These are phyloP conservation scores for Perizoma flavofasciatum DNA, from an alignment of 2,888 invertebrate species.

Conservation along the genomic window DNA sequence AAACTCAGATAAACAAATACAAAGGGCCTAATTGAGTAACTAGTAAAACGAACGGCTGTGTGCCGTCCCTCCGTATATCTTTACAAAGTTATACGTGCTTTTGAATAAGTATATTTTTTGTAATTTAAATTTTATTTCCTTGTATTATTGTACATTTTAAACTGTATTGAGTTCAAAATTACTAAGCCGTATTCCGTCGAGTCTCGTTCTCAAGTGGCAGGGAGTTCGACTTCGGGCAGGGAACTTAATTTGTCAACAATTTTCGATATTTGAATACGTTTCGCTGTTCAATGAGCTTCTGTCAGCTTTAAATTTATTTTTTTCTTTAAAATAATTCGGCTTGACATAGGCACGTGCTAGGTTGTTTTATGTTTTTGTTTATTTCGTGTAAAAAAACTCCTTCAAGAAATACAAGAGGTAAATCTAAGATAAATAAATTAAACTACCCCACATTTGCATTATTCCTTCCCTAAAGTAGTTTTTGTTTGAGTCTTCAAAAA, in stretches of 20 bases:
- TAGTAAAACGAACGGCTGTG: conserved; percentile 82
- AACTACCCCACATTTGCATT: too few species aligned
- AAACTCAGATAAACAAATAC: conserved; percentile 84
- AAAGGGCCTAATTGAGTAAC: conserved; percentile 85
- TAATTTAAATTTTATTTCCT: conserved; percentile 45
- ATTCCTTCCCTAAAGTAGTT: too few species aligned
- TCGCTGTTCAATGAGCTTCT: conserved; percentile 81
- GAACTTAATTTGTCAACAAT: conserved; percentile 84
- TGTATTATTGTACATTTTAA: conserved; percentile 30
- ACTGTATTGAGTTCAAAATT: conserved; percentile 13
- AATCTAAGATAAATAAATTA: too few species aligned
- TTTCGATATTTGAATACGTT: conserved; percentile 84
- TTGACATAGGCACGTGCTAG: conserved; percentile 41
- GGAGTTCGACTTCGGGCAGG: conserved; percentile 74
- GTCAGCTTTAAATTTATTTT: conserved; percentile 80
- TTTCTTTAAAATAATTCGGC: conserved; percentile 67
- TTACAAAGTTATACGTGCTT: conserved; percentile 48
- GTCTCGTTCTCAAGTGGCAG: conserved; percentile 79
- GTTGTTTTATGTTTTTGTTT: neutral
- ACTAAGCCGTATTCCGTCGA: conserved; percentile 67
- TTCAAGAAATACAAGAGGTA: too few species aligned
- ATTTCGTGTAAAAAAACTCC: neutral
- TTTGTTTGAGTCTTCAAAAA: too few species aligned
- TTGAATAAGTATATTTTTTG: conserved; percentile 24
- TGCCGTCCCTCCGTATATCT: conserved; percentile 74